Conservation (phyloP, 2,888 invertebrate genomes). For the Diadromus collaris region DNA sequence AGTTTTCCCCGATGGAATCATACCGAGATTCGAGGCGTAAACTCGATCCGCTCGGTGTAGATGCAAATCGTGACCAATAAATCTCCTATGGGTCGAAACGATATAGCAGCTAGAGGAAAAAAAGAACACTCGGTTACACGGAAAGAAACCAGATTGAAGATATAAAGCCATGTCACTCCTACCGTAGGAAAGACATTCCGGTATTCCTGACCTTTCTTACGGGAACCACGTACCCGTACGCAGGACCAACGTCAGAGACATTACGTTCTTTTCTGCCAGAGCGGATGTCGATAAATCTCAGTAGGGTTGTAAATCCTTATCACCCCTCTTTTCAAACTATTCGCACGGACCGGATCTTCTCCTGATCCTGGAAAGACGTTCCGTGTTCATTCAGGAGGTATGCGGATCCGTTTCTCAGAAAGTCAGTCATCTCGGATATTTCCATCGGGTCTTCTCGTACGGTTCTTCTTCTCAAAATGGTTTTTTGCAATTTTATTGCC, state of each 20-base stretch:
- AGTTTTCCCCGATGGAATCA: conserved; percentile 3
- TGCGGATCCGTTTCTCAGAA: conserved; percentile 12
- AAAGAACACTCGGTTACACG: conserved; percentile 7
- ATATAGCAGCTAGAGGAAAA: not conserved
- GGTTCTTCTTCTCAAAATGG: not conserved
- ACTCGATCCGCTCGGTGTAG: conserved; percentile 25
- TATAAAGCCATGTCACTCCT: conserved; percentile 5
- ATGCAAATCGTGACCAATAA: conserved; percentile 48
- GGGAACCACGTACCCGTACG: not conserved
- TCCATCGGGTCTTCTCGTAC: conserved; percentile 4
- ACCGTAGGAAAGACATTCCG: conserved; percentile 22
- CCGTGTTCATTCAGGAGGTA: conserved; percentile 15
- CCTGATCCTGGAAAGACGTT: conserved; percentile 14
- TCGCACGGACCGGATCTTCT: conserved; percentile 40
- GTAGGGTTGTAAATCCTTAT: conserved; percentile 51
- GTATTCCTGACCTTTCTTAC: conserved; percentile 29
- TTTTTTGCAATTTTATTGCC: conserved; percentile 16
- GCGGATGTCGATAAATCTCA: conserved; percentile 50
- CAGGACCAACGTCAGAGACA: conserved; percentile 24
- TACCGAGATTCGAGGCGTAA: conserved; percentile 5
- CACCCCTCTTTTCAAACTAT: conserved; percentile 25
- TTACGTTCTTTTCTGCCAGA: conserved; percentile 13
- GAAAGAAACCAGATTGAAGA: conserved; percentile 28
- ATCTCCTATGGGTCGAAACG: conserved; percentile 10
- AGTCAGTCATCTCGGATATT: conserved; percentile 31